Evolutionary conservation across 2,113 vertebrate genomes (phyloP), one percentile per base, ranked within the genome.

Genomic region (Seriola aureovittata): DNA sequence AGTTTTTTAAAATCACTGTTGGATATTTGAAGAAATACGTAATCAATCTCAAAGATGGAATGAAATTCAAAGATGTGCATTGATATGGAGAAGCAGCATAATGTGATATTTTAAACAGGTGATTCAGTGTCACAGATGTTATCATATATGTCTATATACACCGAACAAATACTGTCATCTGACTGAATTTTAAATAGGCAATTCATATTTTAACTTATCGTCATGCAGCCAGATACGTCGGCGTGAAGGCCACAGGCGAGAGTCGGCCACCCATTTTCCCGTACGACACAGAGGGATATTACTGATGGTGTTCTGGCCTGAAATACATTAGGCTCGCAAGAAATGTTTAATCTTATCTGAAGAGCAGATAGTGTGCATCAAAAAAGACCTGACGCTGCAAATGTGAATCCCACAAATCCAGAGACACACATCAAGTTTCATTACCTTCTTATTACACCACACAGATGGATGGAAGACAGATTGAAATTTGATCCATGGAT

Each of bases 291-390:
- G 44, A 80, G 19, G 6, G 54, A 88, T 87, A 87, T 81, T 78
- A 86, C 80, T 88, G 80, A 79, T 89, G 82, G 72, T 64, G 83
- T 80, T 86, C 76, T 32, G 75, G 69, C 65, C 74, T 83, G 50
- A 82, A 91, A 83, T 74, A 80, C 75, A 85, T 82, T 71, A 74
- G 36, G 36, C 70, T 81, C 70, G 75, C 83, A 78, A 67, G 78
- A 85, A 85, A 78, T 83, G 83, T 72, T 63, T 84, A 73, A 80
- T 88, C 84, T 89, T 85, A 85, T 90, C 84, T 67, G 63, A 76
- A 72, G 71, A 87, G 73, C 80, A 85, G 87, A 82, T 82, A 80
- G 40, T 4, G 62, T 62, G 80, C 66, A 79, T 89, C 58, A 88
- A 78, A 86, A 87, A 87, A 80, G 71, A 70, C 87, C 77, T 83